Evolutionary conservation across 2,888 invertebrate species (phyloP).

Genomic region (Melipona bicolor): DNA sequence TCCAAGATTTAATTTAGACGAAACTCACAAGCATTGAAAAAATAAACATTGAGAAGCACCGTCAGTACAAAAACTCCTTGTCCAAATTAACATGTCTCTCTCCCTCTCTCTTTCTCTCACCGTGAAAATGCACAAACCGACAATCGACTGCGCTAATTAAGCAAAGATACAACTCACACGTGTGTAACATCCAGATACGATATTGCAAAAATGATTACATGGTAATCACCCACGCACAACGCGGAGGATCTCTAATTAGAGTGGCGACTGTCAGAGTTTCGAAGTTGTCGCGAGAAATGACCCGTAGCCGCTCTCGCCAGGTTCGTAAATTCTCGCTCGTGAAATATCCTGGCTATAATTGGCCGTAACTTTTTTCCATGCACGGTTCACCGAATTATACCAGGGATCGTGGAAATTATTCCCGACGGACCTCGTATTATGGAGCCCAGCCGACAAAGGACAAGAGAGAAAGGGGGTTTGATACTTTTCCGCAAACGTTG

Average conservation of each 20-base stretch:
- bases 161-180: neutral
- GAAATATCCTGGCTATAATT: constrained; percentile 73
- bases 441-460: constrained; percentile 50
- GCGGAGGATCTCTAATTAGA: constrained; percentile 39
- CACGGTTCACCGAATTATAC: constrained; percentile 62
- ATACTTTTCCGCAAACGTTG: too few relatives aligned
- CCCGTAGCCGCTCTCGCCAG: constrained; percentile 37
- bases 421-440: constrained; percentile 56
- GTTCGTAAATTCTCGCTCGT: constrained; percentile 59
- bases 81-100: neutral
- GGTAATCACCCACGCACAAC: constrained; percentile 34
- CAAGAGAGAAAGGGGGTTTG: neutral
- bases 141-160: neutral
- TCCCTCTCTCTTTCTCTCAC: neutral
- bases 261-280: constrained; percentile 42
- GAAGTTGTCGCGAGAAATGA: constrained; percentile 45
- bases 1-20: too few relatives aligned
- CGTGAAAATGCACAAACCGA: too few relatives aligned
- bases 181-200: neutral
- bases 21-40: too few relatives aligned
- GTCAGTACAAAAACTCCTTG: neutral
- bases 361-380: constrained; percentile 74
- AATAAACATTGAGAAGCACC: too few relatives aligned
- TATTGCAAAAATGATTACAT: constrained; percentile 4
- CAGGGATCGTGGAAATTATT: constrained; percentile 62